These are phyloP conservation scores for Atrichornis clamosus DNA, from an alignment of 2,113 vertebrate genomes.

Conservation along the genomic window DNA sequence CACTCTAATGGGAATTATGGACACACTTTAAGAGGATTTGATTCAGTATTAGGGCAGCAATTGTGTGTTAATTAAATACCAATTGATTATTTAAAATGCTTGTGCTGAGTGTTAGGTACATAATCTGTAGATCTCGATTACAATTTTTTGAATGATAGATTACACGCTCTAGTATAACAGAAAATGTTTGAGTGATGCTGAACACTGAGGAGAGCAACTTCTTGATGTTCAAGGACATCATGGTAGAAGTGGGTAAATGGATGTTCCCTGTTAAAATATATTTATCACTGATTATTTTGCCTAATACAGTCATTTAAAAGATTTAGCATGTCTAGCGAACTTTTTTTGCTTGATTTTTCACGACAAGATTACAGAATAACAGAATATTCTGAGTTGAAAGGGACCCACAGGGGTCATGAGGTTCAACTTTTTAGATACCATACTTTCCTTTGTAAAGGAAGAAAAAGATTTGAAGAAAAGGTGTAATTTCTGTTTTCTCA, in stretches of 20 bases:
- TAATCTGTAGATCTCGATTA: not conserved
- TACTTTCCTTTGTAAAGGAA: not conserved
- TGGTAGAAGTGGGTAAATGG: not conserved
- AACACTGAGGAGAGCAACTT: not conserved
- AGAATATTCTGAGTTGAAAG: not conserved
- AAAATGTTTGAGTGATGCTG: not conserved
- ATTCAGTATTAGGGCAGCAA: conserved; percentile 15
- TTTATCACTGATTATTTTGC: not conserved
- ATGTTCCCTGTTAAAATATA: not conserved
- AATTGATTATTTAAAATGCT: conserved; percentile 53
- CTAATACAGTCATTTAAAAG: not conserved
- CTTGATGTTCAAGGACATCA: not conserved
- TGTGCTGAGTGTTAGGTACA: not conserved
- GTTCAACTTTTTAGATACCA: not conserved
- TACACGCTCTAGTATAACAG: not conserved
- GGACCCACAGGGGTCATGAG: not conserved
- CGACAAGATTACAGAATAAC: not conserved
- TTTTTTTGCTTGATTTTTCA: not conserved
- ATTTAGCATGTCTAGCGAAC: not conserved
- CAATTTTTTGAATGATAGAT: not conserved
- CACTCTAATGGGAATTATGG: conserved; percentile 52
- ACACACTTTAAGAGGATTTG: conserved; percentile 63
- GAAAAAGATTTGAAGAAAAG: not conserved
- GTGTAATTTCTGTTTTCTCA: not conserved
- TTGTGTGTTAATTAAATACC: conserved; percentile 58